These are phyloP conservation scores for Sminthurides bifidus DNA, from an alignment of 1,140 invertebrate genomes.

Conservation along the genomic window DNA sequence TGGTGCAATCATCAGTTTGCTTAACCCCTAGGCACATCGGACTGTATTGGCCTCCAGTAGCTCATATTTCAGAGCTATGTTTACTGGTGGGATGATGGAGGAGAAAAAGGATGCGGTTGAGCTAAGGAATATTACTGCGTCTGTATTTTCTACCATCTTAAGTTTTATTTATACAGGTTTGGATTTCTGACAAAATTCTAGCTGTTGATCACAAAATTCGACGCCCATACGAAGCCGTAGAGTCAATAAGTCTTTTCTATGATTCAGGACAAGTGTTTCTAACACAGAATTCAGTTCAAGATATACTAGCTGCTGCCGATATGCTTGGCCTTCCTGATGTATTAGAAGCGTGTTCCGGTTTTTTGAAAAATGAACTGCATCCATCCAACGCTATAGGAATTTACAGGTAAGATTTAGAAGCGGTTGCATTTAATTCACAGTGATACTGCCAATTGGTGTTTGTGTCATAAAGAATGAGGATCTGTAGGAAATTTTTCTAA, in stretches of 20 bases:
- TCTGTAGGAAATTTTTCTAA: not conserved
- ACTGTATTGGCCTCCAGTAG: slow-evolving; percentile 81
- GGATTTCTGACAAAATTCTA: not conserved
- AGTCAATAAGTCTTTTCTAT: not conserved
- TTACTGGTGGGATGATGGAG: slow-evolving; percentile 68
- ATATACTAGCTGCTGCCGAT: slow-evolving; percentile 76
- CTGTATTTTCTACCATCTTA: slow-evolving; percentile 60
- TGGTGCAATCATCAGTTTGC: not conserved
- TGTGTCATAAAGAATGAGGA: no score
- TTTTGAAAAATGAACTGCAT: slow-evolving; percentile 76
- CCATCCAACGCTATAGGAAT: slow-evolving; percentile 81
- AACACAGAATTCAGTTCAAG: slow-evolving; percentile 69
- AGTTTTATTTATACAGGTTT: slow-evolving; percentile 83
- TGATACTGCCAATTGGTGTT: no score
- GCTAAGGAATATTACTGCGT: slow-evolving; percentile 59
- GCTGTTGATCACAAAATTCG: slow-evolving; percentile 1
- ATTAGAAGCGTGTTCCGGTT: slow-evolving; percentile 73
- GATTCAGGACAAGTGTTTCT: slow-evolving; percentile 42
- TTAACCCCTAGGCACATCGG: slow-evolving; percentile 62
- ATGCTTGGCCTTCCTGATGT: slow-evolving; percentile 82
- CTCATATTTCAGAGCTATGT: slow-evolving; percentile 94
- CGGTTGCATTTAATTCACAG: no score
- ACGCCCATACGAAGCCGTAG: no score
- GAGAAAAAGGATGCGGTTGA: slow-evolving; percentile 56
- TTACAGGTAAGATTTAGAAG: slow-evolving; percentile 39